A percentile compares a stretch with the other conserved stretches of the same genome.
phyloP scores from a whole-genome alignment of 1,140 invertebrate species.

The Ericerus pela region DNA sequence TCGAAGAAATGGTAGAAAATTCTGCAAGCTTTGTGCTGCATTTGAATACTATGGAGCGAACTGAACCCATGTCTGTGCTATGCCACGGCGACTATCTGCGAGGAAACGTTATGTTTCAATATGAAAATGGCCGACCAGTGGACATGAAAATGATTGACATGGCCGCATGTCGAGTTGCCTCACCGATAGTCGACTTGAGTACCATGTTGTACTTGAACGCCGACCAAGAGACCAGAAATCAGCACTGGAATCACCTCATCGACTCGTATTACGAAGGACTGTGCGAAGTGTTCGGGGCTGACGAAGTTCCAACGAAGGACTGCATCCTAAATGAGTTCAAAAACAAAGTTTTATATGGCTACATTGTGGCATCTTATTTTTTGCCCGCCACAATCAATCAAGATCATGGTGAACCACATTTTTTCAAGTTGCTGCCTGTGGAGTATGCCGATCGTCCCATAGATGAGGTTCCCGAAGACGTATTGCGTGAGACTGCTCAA shows the following conservation, averaged over 20 bases:
- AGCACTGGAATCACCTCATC: slow-evolving; percentile 25
- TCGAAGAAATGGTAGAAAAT: too few species aligned
- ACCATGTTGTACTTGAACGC: slow-evolving; percentile 31
- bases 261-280: slow-evolving; percentile 25
- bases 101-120: slow-evolving; percentile 27
- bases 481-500: too few species aligned
- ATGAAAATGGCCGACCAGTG: slow-evolving; percentile 13
- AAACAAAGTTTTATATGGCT: not conserved
- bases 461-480: too few species aligned
- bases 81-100: slow-evolving; percentile 32
- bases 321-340: not conserved
- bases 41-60: too few species aligned
- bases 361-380: not conserved
- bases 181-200: slow-evolving; percentile 30
- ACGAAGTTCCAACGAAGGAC: not conserved
- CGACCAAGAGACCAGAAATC: slow-evolving; percentile 18
- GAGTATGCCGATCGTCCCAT: too few species aligned
- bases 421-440: too few species aligned
- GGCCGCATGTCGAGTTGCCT: slow-evolving; percentile 26
- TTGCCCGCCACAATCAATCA: too few species aligned
- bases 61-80: slow-evolving; percentile 28
- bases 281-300: not conserved
- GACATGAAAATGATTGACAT: slow-evolving; percentile 32
- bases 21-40: too few species aligned
- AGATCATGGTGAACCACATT: too few species aligned